Evolutionary conservation across 2,797 vertebrate species (phyloP), one percentile per base, ranked within the genome.

Genomic region (Aldrovandia affinis): DNA sequence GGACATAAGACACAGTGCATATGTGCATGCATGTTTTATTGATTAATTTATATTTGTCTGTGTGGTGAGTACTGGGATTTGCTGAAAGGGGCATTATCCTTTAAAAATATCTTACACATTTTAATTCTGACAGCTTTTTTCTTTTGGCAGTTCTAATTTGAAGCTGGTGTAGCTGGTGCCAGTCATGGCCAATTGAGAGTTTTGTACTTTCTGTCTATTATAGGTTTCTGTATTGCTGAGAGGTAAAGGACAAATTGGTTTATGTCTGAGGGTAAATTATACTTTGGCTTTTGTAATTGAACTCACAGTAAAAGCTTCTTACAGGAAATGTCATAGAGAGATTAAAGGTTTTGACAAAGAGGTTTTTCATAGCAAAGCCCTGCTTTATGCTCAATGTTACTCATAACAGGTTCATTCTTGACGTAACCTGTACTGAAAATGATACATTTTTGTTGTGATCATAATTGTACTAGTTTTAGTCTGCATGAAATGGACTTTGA

Each of bases 81-180:
- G 68, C 59, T 86, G 70, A 68, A 55, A 55, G 83, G 82, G 85
- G 75, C 83, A 86, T 85, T 86, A 70, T 79, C 77, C 63, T 54
- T 59, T 57, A 81, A 85, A 75, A 81, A 84, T 83, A 54, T 83
- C 83, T 81, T 81, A 81, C 44, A 52, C 54, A 59, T 84, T 91
- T 92, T 88, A 86, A 84, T 91, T n/a, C 91, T 94, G 94, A 94
- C 95, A 94, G 91, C 86, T 91, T 88, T 88, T 85, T 92, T 92
- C 90, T 93, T 92, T 93, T 93, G 93, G 90, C 93, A 93, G 93
- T 94, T 95, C 92, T 95, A 93, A 96, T 95, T 95, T 93, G 92
- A 95, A 89, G 85, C 88, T 87, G 86, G 89, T 88, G 90, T 90
- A 94, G 94, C 93, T 93, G 92, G 91, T 95, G 95, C 95, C 95